These are phyloP conservation scores for Rhizomys pruinosus DNA, from an alignment of 2,113 vertebrate species.

Conservation along the genomic window DNA sequence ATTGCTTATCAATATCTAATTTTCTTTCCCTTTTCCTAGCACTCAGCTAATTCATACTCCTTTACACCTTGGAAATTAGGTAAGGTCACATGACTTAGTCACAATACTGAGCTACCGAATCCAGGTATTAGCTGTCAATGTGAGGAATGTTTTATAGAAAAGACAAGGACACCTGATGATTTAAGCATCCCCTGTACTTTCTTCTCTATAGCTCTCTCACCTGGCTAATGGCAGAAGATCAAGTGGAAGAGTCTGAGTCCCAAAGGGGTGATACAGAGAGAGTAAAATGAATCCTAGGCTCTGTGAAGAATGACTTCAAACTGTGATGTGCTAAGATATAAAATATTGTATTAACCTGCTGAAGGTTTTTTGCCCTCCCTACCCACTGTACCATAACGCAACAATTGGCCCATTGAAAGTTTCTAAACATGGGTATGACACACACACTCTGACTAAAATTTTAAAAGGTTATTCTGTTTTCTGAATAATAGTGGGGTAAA, in stretches of 20 bases:
- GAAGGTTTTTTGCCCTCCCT: background rate
- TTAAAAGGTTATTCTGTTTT: background rate
- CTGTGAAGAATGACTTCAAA: background rate
- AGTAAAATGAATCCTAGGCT: background rate
- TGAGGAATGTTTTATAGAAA: background rate
- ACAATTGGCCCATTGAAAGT: background rate
- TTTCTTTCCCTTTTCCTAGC: background rate
- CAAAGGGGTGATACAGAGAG: fast-evolving
- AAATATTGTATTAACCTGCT: background rate
- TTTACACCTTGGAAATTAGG: background rate
- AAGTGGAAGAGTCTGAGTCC: background rate
- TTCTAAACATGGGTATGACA: background rate
- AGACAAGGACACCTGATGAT: background rate
- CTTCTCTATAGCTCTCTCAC: too few species aligned
- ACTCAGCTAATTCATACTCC: background rate
- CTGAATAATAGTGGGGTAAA: too few species aligned
- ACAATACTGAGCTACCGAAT: background rate
- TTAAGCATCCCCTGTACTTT: too few species aligned
- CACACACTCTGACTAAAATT: background rate
- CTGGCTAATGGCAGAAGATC: background rate
- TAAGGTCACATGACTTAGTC: background rate
- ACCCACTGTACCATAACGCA: background rate
- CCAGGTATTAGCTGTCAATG: background rate
- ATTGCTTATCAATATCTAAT: background rate
- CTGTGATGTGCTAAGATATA: background rate